Evolutionary conservation across 1,140 invertebrate species (phyloP).

Genomic region (Palaemon carinicauda): DNA sequence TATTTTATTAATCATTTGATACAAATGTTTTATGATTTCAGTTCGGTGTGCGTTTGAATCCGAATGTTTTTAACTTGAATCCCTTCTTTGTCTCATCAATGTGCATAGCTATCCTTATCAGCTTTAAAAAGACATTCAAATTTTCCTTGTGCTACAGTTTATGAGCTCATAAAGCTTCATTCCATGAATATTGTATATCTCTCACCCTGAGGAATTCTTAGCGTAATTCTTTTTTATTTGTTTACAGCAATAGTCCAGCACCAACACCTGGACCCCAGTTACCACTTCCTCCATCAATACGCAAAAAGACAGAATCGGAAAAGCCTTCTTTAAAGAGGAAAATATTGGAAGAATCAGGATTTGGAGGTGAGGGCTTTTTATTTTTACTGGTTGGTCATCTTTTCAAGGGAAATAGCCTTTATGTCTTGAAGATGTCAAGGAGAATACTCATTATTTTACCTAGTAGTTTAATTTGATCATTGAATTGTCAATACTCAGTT

Average conservation of each 20-base stretch:
- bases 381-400: no score
- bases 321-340: constrained; percentile 80
- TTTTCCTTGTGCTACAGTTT: not conserved
- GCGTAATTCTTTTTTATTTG: not conserved
- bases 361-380: constrained; percentile 66
- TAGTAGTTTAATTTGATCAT: not conserved
- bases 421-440: no score
- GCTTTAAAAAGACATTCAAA: no score
- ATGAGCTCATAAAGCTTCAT: no score
- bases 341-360: constrained; percentile 74
- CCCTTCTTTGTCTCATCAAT: no score
- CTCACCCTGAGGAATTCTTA: not conserved
- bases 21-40: no score
- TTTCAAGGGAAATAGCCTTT: no score
- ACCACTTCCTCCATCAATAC: constrained; percentile 77
- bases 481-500: not conserved
- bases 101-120: no score
- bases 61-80: no score
- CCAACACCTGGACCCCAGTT: constrained; percentile 82
- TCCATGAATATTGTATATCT: not conserved
- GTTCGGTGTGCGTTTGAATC: no score
- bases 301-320: constrained; percentile 70
- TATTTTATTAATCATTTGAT: no score
- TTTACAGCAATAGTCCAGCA: constrained; percentile 78
- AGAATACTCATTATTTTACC: no score